Percentiles rank a stretch among this genome's conserved stretches.
phyloP scores from a whole-genome alignment of 2,113 vertebrate species.

The Aspiorhynchus laticeps region DNA sequence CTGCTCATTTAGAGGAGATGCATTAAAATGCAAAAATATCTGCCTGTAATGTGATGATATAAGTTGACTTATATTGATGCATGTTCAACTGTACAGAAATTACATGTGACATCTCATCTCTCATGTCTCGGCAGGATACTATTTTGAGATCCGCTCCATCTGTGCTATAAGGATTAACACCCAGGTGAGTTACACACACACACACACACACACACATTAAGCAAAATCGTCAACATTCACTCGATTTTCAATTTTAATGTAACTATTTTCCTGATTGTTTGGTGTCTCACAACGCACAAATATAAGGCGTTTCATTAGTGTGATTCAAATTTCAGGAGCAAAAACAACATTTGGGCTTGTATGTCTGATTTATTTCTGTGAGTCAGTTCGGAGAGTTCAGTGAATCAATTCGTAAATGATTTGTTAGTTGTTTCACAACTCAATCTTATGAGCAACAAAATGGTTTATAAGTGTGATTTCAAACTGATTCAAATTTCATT shows the following conservation, averaged over 20 bases:
- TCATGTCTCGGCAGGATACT: conserved; percentile 74
- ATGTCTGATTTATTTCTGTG: neutral
- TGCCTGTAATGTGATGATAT: neutral
- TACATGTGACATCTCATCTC: conserved; percentile 32
- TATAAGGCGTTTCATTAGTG: neutral
- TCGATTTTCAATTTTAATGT: neutral
- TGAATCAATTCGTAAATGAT: neutral
- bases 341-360: neutral
- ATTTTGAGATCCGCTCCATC: conserved; percentile 84
- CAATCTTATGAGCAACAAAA: too few relatives aligned
- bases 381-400: neutral
- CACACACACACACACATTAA: conserved; percentile 33
- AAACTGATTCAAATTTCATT: too few relatives aligned
- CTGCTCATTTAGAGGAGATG: neutral
- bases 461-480: too few relatives aligned
- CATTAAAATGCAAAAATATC: neutral
- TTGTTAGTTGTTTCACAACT: neutral
- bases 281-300: neutral
- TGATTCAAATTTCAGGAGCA: neutral
- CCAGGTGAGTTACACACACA: conserved; percentile 73
- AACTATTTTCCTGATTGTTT: neutral
- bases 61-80: neutral
- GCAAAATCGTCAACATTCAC: neutral
- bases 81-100: neutral
- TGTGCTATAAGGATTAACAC: conserved; percentile 84